Evolutionary conservation across 2,797 vertebrate genomes (phyloP).

Genomic region (Melanotaenia parkinsoni): DNA sequence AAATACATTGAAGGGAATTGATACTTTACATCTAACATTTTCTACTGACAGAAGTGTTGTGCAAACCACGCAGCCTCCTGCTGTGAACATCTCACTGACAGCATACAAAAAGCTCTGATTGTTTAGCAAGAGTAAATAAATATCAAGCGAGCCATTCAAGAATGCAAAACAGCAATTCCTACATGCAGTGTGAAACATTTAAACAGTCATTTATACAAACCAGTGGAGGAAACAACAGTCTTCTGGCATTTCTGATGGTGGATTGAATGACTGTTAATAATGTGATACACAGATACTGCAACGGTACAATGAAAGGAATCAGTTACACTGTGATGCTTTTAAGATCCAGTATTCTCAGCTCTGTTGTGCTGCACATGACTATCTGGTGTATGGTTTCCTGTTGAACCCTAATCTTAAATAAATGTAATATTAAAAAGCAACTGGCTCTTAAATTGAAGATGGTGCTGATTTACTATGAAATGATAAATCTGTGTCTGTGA

Average conservation of each 20-base stretch:
- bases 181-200: slow-evolving; percentile 5
- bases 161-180: neutral
- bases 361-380: too few relatives aligned
- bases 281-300: neutral
- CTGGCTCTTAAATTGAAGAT: too few relatives aligned
- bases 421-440: too few relatives aligned
- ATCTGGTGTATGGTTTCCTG: neutral
- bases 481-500: too few relatives aligned
- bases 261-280: slow-evolving; percentile 1
- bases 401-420: neutral
- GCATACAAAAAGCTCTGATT: neutral
- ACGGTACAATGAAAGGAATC: neutral
- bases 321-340: neutral
- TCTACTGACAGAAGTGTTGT: slow-evolving; percentile 4
- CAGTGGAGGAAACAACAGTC: neutral
- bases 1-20: slow-evolving; percentile 1
- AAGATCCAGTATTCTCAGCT: neutral
- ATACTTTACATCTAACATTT: neutral
- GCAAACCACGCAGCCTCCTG: neutral
- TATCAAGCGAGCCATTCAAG: neutral
- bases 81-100: slow-evolving; percentile 5
- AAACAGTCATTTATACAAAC: neutral
- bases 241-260: slow-evolving; percentile 6
- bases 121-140: neutral
- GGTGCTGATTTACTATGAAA: too few relatives aligned